A percentile compares a stretch with the other conserved stretches of the same genome.
These are phyloP conservation scores for Mycalesis mineus DNA, from an alignment of 2,888 invertebrate genomes.

Conservation along the genomic window DNA sequence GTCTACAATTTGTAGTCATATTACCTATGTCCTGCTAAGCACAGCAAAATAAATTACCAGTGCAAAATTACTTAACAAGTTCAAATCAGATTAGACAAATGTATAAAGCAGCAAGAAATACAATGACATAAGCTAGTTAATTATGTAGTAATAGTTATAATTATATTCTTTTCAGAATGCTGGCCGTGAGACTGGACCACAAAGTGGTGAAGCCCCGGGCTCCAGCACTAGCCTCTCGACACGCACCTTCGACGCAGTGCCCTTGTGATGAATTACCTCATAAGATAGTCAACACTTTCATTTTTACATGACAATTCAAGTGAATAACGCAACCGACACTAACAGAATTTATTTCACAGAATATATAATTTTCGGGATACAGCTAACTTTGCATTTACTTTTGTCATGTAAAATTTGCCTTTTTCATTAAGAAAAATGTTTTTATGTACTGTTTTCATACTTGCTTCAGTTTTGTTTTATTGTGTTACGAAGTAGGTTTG, in stretches of 20 bases:
- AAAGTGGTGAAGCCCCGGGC: constrained; percentile 81
- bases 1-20: no score
- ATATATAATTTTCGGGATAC: constrained; percentile 6
- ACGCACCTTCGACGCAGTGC: constrained; percentile 64
- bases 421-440: constrained; percentile 48
- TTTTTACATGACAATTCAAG: constrained; percentile 61
- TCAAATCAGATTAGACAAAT: no score
- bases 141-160: neutral
- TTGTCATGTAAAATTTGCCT: constrained; percentile 57
- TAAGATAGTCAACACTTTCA: constrained; percentile 44
- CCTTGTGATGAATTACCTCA: constrained; percentile 67
- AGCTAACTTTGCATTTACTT: constrained; percentile 37
- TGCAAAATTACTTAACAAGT: no score
- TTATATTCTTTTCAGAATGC: constrained; percentile 56
- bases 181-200: constrained; percentile 76
- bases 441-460: constrained; percentile 55
- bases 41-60: no score
- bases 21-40: no score
- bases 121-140: no score
- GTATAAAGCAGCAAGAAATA: no score
- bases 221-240: constrained; percentile 73
- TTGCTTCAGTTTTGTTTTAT: constrained; percentile 58
- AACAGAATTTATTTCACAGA: constrained; percentile 25
- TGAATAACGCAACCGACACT: constrained; percentile 28
- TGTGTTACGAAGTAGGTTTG: constrained; percentile 47